Conservation (phyloP, 2,888 invertebrate genomes). For the Empis livida region DNA sequence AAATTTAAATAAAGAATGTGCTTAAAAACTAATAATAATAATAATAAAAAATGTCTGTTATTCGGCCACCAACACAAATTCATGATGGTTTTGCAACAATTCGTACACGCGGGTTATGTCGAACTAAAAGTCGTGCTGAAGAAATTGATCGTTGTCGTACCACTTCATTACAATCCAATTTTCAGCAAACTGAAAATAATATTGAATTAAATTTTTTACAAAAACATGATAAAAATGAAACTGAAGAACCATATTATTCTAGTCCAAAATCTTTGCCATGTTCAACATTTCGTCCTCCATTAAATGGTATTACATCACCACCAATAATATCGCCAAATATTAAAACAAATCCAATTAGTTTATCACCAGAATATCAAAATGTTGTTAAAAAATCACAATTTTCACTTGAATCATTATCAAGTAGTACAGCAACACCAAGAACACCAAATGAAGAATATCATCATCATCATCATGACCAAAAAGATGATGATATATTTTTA, state of each 20-base stretch:
- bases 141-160: slow-evolving; percentile 10
- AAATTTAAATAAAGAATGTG: too few relatives aligned
- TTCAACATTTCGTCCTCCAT: slow-evolving; percentile 24
- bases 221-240: neutral
- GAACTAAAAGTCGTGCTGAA: slow-evolving; percentile 33
- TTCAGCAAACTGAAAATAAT: neutral
- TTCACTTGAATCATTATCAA: slow-evolving; percentile 32
- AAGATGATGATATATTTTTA: slow-evolving; percentile 24
- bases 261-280: slow-evolving; percentile 15
- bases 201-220: neutral
- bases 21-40: too few relatives aligned
- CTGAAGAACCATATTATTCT: slow-evolving; percentile 26
- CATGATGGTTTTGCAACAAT: slow-evolving; percentile 85
- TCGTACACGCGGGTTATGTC: slow-evolving; percentile 42
- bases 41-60: slow-evolving; percentile 14
- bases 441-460: slow-evolving; percentile 30
- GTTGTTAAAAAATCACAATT: slow-evolving; percentile 31
- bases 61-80: slow-evolving; percentile 40
- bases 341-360: too few relatives aligned
- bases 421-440: slow-evolving; percentile 28
- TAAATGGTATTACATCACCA: neutral
- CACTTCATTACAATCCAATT: slow-evolving; percentile 5
- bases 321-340: slow-evolving; percentile 3
- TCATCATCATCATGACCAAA: slow-evolving; percentile 24
- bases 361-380: slow-evolving; percentile 25